Percentiles rank a stretch among this genome's conserved stretches.
These are phyloP conservation scores for Mercenaria mercenaria DNA, from an alignment of 1,140 invertebrate species.

Conservation along the genomic window DNA sequence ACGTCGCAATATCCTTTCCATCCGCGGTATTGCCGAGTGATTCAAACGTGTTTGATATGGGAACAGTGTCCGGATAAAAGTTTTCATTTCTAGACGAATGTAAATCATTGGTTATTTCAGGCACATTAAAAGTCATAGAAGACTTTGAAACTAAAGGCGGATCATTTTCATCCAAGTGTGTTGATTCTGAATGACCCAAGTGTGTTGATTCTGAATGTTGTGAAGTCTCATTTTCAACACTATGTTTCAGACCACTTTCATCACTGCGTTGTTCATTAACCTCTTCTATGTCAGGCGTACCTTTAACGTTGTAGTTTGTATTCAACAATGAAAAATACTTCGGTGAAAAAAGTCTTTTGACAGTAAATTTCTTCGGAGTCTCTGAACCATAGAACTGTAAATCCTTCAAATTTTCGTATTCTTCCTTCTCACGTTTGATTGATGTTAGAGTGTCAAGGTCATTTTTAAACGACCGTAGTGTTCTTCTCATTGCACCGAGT, in stretches of 20 bases:
- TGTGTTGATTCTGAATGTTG: neutral
- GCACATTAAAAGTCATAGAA: neutral
- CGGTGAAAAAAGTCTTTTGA: neutral
- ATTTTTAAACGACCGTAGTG: neutral
- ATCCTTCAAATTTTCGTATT: neutral
- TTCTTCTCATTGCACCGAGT: neutral
- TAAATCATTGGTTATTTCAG: neutral
- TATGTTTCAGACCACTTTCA: neutral
- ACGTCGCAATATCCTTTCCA: neutral
- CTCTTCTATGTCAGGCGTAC: neutral
- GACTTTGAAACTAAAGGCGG: neutral
- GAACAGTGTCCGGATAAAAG: neutral
- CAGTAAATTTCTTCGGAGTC: conserved; percentile 31
- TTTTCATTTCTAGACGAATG: neutral
- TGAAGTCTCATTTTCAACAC: neutral
- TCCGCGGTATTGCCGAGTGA: no score
- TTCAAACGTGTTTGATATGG: neutral
- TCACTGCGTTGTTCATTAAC: neutral
- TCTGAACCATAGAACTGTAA: neutral
- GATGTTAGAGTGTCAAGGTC: neutral
- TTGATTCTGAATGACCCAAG: neutral
- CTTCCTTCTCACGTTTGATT: conserved; percentile 21
- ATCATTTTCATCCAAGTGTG: neutral
- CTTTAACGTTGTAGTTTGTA: neutral
- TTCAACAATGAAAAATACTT: neutral